Conservation (phyloP, 37 sponge, comb jelly and placozoan species). For the Sycon ciliatum region DNA sequence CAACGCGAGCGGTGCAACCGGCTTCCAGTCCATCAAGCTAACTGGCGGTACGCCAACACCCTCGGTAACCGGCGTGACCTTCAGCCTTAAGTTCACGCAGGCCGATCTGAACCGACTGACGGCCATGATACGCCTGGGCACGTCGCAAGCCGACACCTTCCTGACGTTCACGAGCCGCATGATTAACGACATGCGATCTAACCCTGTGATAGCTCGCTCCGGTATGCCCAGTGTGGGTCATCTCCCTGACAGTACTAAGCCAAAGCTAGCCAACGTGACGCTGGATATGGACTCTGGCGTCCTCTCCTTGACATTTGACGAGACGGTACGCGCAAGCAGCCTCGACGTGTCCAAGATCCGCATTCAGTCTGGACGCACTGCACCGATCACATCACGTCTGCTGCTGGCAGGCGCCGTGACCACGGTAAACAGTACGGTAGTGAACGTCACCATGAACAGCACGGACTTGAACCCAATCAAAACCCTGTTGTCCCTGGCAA, state of each 20-base stretch:
- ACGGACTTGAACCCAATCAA: slow-evolving; percentile 61
- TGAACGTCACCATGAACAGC: slow-evolving; percentile 31
- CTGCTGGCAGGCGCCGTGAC: slow-evolving; percentile 25
- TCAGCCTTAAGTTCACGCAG: slow-evolving; percentile 28
- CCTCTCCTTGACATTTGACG: slow-evolving; percentile 59
- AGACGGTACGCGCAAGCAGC: slow-evolving; percentile 1
- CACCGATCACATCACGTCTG: too few relatives aligned
- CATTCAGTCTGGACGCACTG: too few relatives aligned
- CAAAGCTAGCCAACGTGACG: too few relatives aligned
- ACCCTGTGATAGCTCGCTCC: too few relatives aligned
- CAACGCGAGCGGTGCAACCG: neutral
- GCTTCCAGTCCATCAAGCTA: slow-evolving; percentile 20
- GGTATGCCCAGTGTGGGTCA: too few relatives aligned
- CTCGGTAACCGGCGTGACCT: slow-evolving; percentile 28
- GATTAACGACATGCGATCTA: too few relatives aligned
- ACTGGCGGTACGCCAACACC: slow-evolving; percentile 38
- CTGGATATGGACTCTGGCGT: slow-evolving; percentile 64
- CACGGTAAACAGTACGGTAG: slow-evolving; percentile 12
- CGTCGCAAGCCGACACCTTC: slow-evolving; percentile 34
- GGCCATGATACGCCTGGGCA: slow-evolving; percentile 31
- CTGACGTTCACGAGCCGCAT: slow-evolving; percentile 32
- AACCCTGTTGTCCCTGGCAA: slow-evolving; percentile 40
- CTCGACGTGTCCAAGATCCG: neutral
- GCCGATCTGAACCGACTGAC: slow-evolving; percentile 51
- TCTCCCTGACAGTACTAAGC: too few relatives aligned